Base-by-base conservation (phyloP, 2,113 vertebrate genomes). In the Hyperopisus bebe region DNA sequence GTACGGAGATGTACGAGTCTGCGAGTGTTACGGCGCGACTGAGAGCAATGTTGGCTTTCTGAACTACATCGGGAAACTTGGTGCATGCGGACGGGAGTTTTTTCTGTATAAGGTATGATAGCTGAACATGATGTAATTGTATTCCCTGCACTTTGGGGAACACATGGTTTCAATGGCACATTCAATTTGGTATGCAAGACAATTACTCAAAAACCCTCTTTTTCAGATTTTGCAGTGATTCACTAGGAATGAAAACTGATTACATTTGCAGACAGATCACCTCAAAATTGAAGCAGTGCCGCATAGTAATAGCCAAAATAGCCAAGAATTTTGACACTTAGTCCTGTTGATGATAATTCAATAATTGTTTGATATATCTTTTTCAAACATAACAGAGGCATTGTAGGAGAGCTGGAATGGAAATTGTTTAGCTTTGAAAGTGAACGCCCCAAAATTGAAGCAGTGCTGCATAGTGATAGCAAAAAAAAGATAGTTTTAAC, bases 11-110 rank as follows among this genome's bases (percentile, higher is more conserved):
- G 62, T 99, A 86, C 39, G 3, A 0, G 90, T 99, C 88, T 88
- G 88, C 1, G 98, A 99, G 70, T 93, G 94, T 55, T 99, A 98
- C 0, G 97, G 97, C 0, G 96, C 98, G 1, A 99, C 97, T 0
- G 98, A 99, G 90, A 97, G 96, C 89, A 98, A 98, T 13, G 0
- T 91, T 0, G 96, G 97, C 5, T 97, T 99, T 27, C 0, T 97
- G 44, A 99, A 98, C 95, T 97, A 97, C 42, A 17, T 88, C 0
- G 96, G 97, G 2, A 97, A 96, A 92, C 2, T 97, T 0, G 98
- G 98, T 0, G 96, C 98, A 0, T 31, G 96, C 4, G 98, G 98
- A 21, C 96, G 95, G 91, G 95, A 55, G 3, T 94, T 93, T 90
- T 77, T 70, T 1, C 13, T 98, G 6, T 39, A 95, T 10, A 96